Conservation (phyloP, 2,888 invertebrate species). For the Tenthredo amoena region DNA sequence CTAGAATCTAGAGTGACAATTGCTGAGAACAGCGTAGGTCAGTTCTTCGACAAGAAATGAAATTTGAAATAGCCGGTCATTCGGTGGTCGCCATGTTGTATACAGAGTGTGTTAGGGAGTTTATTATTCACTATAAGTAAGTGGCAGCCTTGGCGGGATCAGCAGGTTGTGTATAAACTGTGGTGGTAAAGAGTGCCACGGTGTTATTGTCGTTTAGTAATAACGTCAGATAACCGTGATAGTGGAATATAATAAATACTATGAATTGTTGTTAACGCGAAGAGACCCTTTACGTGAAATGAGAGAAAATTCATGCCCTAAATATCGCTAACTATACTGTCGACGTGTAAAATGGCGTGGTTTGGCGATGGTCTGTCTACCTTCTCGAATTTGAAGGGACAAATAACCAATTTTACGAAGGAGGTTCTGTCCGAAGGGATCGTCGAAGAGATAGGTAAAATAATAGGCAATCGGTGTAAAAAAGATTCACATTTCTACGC, state of each 20-base stretch:
- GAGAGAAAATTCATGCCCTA: conserved; percentile 5
- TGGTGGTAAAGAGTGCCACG: conserved; percentile 22
- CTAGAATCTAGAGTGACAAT: neutral
- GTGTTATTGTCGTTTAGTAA: conserved; percentile 28
- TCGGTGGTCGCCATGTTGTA: neutral
- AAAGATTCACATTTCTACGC: neutral
- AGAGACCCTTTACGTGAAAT: neutral
- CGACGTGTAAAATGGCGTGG: conserved; percentile 77
- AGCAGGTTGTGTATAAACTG: conserved; percentile 50
- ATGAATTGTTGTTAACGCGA: neutral
- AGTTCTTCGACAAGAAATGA: neutral
- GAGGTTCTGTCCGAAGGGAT: conserved; percentile 91
- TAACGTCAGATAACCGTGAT: conserved; percentile 1
- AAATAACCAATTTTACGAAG: conserved; percentile 92
- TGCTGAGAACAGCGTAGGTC: neutral
- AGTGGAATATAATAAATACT: neutral
- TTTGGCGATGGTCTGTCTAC: conserved; percentile 75
- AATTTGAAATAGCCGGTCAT: neutral
- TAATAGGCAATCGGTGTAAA: neutral
- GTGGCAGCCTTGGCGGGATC: conserved; percentile 11
- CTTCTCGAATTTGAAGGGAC: conserved; percentile 87
- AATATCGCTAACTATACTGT: conserved; percentile 57
- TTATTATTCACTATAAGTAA: neutral
- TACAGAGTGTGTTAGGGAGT: neutral
- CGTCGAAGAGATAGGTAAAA: conserved; percentile 82